Base-by-base conservation (phyloP, 2,797 vertebrate genomes). In the Hoplostethus mediterraneus region DNA sequence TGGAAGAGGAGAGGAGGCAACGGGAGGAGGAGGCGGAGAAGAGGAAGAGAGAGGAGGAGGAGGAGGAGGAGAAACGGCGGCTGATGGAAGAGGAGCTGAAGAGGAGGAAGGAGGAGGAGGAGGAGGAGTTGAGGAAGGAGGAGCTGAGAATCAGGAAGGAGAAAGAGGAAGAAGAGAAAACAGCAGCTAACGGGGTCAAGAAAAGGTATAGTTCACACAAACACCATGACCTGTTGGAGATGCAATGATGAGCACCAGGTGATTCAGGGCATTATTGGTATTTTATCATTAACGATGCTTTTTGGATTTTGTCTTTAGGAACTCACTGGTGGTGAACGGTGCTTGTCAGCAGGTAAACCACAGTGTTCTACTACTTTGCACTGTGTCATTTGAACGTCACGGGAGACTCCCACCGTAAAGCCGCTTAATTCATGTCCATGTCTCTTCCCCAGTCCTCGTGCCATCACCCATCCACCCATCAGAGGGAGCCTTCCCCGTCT, bases 401-500 rank as follows among this genome's bases (percentile, higher is more conserved):
- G 5, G 0, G 54, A 52, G 12, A 33, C 33, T 33, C 21, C 33
- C 33, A 33, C n/a, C 6, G n/a, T n/a, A 0, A 62, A 25, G 9
- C 17, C 5, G 3, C n/a, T 51, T 40, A 2, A 49, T 51, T 48
- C 17, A 33, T 6, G 1, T 64, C 70, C 51, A 0, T 40, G 2
- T 36, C 36, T 16, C 9, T 40, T n/a, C 4, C n/a, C 36, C 9
- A 25, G 21, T 48, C 9, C 16, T 36, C 38, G 4, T 49, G 45
- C 8, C 8, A 53, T 44, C 11, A 40, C 2, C 38, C 7, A 8
- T 36, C 38, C 14, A 47, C 80, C 36, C 57, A 3, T 10, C 87
- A 96, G 94, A 95, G 91, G 86, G 92, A 92, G 61, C 70, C 87
- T 38, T 77, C 93, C 72, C 91, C 77, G 67, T 83, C 79, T 63